Evolutionary conservation across 1,140 invertebrate species (phyloP).

Genomic region (Bathynomus jamesi): DNA sequence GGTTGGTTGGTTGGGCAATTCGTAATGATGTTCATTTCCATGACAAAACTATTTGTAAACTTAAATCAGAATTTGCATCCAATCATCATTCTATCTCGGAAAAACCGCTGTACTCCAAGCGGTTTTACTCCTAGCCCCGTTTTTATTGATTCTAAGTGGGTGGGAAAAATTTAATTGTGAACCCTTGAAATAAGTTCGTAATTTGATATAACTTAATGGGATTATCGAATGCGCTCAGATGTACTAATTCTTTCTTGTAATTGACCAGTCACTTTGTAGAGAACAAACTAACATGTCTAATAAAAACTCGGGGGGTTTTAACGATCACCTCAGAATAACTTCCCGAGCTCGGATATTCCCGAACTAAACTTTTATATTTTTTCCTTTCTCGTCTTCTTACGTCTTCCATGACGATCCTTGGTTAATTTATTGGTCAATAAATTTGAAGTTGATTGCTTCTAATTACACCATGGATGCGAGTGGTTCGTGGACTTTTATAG

Average conservation of each 20-base stretch:
- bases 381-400: not conserved
- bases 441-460: constrained; percentile 1
- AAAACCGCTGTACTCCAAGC: not conserved
- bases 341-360: not conserved
- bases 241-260: not conserved
- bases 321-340: not conserved
- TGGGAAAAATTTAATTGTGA: not conserved
- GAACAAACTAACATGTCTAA: not conserved
- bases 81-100: not conserved
- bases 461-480: not conserved
- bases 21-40: not conserved
- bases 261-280: not conserved
- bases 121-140: not conserved
- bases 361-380: not conserved
- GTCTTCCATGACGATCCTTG: not conserved
- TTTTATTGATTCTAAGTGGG: not conserved
- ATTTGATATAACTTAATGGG: not conserved
- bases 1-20: not conserved
- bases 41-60: not conserved
- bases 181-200: not conserved
- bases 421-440: not conserved
- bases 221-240: not conserved
- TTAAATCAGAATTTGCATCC: not conserved
- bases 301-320: not conserved
- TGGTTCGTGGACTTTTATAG: not conserved